These are phyloP conservation scores for Cyanocitta stelleri DNA, from an alignment of 2,113 vertebrate genomes.

Conservation along the genomic window DNA sequence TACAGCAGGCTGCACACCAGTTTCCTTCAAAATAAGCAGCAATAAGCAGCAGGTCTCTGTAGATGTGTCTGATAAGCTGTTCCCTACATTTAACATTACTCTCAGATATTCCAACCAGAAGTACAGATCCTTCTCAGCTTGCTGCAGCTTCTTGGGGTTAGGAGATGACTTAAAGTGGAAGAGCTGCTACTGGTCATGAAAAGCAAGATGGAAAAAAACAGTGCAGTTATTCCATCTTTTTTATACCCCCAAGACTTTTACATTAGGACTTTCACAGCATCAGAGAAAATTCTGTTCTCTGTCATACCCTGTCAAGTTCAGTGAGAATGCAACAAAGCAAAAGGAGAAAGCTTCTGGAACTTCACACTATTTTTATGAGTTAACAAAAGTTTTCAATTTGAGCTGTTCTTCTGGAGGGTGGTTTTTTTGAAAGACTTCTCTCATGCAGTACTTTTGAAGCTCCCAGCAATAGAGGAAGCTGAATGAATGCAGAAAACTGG, in stretches of 20 bases:
- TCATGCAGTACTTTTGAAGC: not conserved
- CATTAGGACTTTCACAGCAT: not conserved
- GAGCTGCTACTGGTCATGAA: not conserved
- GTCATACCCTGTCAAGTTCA: not conserved
- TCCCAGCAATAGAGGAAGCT: not conserved
- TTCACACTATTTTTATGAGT: not conserved
- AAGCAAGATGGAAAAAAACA: not conserved
- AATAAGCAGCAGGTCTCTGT: not conserved
- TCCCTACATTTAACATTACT: not conserved
- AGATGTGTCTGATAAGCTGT: not conserved
- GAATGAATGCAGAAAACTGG: not conserved
- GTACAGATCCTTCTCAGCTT: not conserved
- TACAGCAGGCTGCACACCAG: not conserved
- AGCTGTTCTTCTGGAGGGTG: not conserved
- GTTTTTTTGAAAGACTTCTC: not conserved
- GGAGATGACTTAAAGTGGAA: not conserved
- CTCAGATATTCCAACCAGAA: not conserved
- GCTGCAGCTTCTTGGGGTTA: not conserved
- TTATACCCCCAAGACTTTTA: not conserved
- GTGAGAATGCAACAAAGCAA: not conserved
- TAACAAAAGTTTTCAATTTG: not conserved
- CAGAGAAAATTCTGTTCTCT: not conserved
- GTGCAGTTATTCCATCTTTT: not conserved
- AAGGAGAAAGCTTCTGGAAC: not conserved
- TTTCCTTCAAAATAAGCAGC: not conserved